phyloP scores from a whole-genome alignment of 2,113 vertebrate species.

The Illadopsis cleaveri region DNA sequence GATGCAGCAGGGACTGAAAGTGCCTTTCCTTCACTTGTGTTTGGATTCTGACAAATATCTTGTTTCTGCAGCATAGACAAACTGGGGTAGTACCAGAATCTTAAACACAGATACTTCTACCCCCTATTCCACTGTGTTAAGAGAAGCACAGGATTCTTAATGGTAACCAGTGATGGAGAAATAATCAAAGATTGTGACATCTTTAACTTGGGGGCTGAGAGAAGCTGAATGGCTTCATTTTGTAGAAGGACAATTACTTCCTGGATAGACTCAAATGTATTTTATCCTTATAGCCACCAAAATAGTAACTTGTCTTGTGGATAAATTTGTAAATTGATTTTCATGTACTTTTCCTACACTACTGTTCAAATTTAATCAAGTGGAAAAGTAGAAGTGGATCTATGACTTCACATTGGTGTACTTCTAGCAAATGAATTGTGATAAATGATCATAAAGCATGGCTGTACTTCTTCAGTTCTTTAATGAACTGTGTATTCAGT shows the following conservation, averaged over 20 bases:
- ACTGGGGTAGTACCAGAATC: neutral
- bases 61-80: neutral
- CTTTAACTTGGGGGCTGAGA: neutral
- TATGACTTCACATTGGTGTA: neutral
- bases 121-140: fast-evolving
- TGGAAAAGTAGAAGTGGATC: neutral
- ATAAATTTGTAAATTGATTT: neutral
- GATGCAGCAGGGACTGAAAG: neutral
- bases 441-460: neutral
- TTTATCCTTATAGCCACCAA: neutral
- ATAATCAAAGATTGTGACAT: neutral
- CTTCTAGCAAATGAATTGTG: neutral
- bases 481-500: neutral
- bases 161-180: neutral
- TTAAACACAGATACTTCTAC: neutral
- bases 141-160: neutral
- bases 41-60: neutral
- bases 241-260: neutral
- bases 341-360: neutral
- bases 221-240: neutral
- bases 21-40: neutral
- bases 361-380: neutral
- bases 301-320: neutral
- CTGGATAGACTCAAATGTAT: neutral
- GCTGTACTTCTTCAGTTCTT: neutral